Base-by-base conservation (phyloP, 2,113 vertebrate genomes). In the Rhegmatorhina hoffmannsi region DNA sequence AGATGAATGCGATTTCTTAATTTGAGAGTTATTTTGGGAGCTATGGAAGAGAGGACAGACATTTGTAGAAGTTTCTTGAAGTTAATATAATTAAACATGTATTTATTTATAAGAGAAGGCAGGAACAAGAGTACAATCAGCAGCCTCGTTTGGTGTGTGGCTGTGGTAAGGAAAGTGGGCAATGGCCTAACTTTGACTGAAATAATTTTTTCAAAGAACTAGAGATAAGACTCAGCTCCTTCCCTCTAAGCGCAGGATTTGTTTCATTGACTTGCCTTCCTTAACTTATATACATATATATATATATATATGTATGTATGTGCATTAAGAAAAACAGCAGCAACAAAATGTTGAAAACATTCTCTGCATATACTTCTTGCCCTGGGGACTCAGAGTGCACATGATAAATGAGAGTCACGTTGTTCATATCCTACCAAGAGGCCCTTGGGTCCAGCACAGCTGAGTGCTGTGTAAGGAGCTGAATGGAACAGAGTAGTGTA, bases 61-160 rank as follows among this genome's bases (percentile, higher is more conserved):
- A 6, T 60, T 90, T 83, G 47, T n/a, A 83, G 46, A 95, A 82
- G n/a, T 69, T 11, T 88, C 82, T 87, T 80, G 50, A 88, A 80
- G 46, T 93, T 96, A 92, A 88, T 90, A 33, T 88, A 50, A 77
- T 80, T 77, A 92, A 90, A 58, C 34, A 34, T 26, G 8, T 76
- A 53, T 90, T 86, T 93, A 84, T 88, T 95, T 84, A 63, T 79
- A 80, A 69, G 76, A 86, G 34, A 74, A 20, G 46, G 29, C 23
- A 74, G 67, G n/a, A 92, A 62, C 69, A 33, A 68, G 40, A 92
- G 2, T 84, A 25, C 46, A 59, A 92, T 88, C 23, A 7, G 34
- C 33, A 43, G 36, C n/a, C 23, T 91, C 50, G 25, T 59, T 90
- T 84, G 60, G 16, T 2, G 0, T 2, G 1, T 69, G 26, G 12